Evolutionary conservation across 2,888 invertebrate species (phyloP).

Genomic region (Orthonychiurus folsomi): DNA sequence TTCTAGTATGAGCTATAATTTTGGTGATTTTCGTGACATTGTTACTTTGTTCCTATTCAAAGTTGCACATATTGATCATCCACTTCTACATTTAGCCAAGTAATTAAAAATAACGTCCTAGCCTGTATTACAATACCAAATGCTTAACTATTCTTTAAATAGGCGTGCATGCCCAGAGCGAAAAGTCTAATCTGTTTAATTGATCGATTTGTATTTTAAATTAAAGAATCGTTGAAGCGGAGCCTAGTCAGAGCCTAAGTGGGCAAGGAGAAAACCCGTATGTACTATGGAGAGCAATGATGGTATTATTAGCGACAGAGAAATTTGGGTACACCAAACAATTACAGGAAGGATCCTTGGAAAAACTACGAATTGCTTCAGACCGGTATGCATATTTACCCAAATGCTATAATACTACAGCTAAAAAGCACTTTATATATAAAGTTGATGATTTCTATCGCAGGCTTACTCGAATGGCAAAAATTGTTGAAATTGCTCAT

Average conservation of each 20-base stretch:
- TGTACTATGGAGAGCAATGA: conserved; percentile 19
- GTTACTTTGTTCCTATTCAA: conserved; percentile 17
- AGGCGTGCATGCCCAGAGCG: too few relatives aligned
- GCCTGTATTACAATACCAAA: too few relatives aligned
- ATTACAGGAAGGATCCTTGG: conserved; percentile 11
- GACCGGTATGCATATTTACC: conserved; percentile 12
- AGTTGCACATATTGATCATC: conserved; percentile 21
- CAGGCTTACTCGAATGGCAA: conserved; percentile 15
- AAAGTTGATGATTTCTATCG: background rate
- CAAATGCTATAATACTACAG: background rate
- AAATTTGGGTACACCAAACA: conserved; percentile 17
- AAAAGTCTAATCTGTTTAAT: too few relatives aligned
- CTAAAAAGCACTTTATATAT: background rate
- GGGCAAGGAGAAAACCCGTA: conserved; percentile 12
- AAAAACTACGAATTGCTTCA: conserved; percentile 8
- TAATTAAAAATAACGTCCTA: conserved; percentile 5
- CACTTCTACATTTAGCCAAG: conserved; percentile 18
- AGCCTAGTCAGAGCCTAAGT: conserved; percentile 9
- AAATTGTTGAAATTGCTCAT: conserved; percentile 20
- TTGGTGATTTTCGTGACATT: conserved; percentile 19
- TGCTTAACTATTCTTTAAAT: too few relatives aligned
- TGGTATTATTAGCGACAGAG: conserved; percentile 17
- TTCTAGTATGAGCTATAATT: conserved; percentile 11
- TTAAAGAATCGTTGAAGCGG: conserved; percentile 16
- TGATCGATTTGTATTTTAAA: too few relatives aligned